Percentiles rank a stretch among this genome's conserved stretches.
phyloP scores from a whole-genome alignment of 2,113 vertebrate genomes.

The Riparia riparia region DNA sequence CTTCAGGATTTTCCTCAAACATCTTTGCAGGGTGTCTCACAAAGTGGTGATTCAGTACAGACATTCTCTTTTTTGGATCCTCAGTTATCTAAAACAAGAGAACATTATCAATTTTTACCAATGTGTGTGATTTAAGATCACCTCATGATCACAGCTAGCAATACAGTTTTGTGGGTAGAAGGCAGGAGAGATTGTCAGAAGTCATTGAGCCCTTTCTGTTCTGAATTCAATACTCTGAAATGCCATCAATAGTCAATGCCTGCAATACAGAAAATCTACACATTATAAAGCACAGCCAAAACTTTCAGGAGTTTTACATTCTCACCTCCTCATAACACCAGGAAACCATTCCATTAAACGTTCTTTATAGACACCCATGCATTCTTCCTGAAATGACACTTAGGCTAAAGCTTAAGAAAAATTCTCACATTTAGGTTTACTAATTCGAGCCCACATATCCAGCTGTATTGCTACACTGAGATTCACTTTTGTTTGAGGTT shows the following conservation, averaged over 20 bases:
- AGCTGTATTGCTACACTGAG: not conserved
- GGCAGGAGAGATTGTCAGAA: not conserved
- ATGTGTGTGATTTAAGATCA: not conserved
- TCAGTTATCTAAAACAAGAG: conserved; percentile 83
- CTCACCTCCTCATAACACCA: not conserved
- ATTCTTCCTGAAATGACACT: not conserved
- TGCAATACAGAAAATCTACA: not conserved
- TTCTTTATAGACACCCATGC: not conserved
- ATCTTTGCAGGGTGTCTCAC: conserved; percentile 88
- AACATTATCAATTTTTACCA: not conserved
- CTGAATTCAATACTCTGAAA: not conserved
- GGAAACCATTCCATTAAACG: not conserved
- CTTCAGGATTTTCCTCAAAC: conserved; percentile 78
- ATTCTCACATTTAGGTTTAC: not conserved
- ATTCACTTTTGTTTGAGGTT: not conserved
- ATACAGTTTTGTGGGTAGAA: not conserved
- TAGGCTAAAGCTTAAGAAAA: not conserved
- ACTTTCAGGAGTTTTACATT: not conserved
- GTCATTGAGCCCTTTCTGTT: not conserved
- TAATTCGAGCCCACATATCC: not conserved
- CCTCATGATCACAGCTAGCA: not conserved
- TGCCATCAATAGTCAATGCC: not conserved
- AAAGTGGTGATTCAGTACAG: conserved; percentile 91
- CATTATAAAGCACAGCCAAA: not conserved
- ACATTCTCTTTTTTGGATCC: conserved; percentile 82